These are phyloP conservation scores for Pithys albifrons DNA, from an alignment of 2,113 vertebrate genomes.

Conservation along the genomic window DNA sequence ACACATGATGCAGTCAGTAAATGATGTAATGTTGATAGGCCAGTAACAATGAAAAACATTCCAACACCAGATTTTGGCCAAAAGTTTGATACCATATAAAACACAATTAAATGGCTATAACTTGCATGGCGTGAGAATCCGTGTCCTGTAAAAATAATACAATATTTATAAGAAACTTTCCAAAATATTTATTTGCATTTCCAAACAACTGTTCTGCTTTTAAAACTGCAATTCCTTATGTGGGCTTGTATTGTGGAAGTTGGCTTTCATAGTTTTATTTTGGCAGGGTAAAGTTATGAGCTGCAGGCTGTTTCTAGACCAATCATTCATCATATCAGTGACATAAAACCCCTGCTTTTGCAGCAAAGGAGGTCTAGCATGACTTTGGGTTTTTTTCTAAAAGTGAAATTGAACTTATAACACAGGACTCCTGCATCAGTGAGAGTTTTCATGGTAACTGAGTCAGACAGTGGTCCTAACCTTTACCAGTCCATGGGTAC, in stretches of 20 bases:
- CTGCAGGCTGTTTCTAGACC: neutral
- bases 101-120: conserved; percentile 56
- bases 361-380: neutral
- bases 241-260: neutral
- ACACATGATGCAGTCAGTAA: conserved; percentile 63
- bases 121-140: conserved; percentile 40
- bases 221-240: neutral
- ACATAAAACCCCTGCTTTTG: neutral
- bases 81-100: conserved; percentile 50
- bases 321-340: neutral
- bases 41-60: conserved; percentile 50
- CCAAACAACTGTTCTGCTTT: conserved; percentile 23
- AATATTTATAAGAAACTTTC: conserved; percentile 23
- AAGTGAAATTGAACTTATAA: neutral
- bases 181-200: conserved; percentile 42
- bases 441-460: neutral
- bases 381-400: neutral
- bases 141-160: conserved; percentile 41
- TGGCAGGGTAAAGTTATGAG: neutral
- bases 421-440: neutral
- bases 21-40: conserved; percentile 66
- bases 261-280: neutral
- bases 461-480: neutral
- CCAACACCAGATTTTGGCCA: conserved; percentile 53
- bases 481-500: neutral